Conservation (phyloP, 1,140 invertebrate species). For the Pachyrhynchus sulphureomaculatus region DNA sequence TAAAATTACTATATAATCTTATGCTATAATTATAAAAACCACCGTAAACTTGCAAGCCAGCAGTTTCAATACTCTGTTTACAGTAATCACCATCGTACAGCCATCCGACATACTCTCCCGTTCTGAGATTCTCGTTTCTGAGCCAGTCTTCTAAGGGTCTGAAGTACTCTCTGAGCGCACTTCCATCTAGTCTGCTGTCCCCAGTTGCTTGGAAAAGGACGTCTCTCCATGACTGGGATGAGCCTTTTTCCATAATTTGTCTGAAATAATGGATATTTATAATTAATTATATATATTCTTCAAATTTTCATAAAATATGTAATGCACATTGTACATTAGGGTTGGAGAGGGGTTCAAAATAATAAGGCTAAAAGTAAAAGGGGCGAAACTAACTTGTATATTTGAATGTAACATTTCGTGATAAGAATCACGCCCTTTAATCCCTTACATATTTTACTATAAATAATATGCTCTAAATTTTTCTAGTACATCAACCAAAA, state of each 20-base stretch:
- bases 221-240: constrained; percentile 83
- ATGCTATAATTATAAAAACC: constrained; percentile 70
- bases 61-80: constrained; percentile 82
- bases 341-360: too few relatives aligned
- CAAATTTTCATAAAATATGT: too few relatives aligned
- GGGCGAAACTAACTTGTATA: too few relatives aligned
- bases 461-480: too few relatives aligned
- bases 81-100: constrained; percentile 84
- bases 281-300: too few relatives aligned
- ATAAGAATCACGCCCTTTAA: too few relatives aligned
- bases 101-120: constrained; percentile 79
- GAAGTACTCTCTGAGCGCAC: constrained; percentile 90
- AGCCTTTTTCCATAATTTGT: constrained; percentile 80
- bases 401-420: too few relatives aligned
- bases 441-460: too few relatives aligned
- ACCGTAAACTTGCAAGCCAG: constrained; percentile 77
- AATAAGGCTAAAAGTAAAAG: too few relatives aligned
- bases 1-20: not conserved
- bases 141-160: constrained; percentile 88
- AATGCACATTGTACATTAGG: too few relatives aligned
- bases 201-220: constrained; percentile 78
- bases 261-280: too few relatives aligned
- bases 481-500: too few relatives aligned
- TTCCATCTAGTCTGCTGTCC: constrained; percentile 74
- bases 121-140: constrained; percentile 75